A percentile compares a stretch with the other conserved stretches of the same genome.
Conservation (phyloP, 2,888 invertebrate genomes). For the Petrolisthes cinctipes region DNA sequence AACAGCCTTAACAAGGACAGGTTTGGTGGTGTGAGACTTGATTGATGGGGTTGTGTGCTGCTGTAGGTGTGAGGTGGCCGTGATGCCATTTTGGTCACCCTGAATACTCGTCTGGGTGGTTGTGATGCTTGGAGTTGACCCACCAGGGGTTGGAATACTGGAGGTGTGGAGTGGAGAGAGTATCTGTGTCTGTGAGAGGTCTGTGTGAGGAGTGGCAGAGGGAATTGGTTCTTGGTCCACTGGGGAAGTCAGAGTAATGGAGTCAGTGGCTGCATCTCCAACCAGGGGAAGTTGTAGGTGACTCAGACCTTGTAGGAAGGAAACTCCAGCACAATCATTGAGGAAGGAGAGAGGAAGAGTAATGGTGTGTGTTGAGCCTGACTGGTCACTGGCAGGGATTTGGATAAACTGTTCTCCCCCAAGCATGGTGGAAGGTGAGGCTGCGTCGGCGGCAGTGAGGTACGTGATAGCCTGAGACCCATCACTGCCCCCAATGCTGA, state of each 20-base stretch:
- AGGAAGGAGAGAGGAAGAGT: slow-evolving; percentile 60
- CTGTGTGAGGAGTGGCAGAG: slow-evolving; percentile 23
- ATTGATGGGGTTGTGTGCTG: background rate
- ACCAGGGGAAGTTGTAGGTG: slow-evolving; percentile 55
- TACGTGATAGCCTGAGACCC: slow-evolving; percentile 54
- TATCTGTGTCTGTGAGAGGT: slow-evolving; percentile 33
- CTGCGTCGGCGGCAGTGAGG: slow-evolving; percentile 48
- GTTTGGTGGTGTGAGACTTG: slow-evolving; percentile 25
- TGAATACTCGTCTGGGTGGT: slow-evolving; percentile 23
- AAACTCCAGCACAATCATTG: slow-evolving; percentile 55
- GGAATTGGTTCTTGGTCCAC: slow-evolving; percentile 37
- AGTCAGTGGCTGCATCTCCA: slow-evolving; percentile 41
- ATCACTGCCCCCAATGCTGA: slow-evolving; percentile 34
- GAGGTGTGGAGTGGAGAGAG: slow-evolving; percentile 37
- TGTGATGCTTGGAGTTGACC: background rate
- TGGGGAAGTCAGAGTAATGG: slow-evolving; percentile 46
- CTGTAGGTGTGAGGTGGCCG: slow-evolving; percentile 2
- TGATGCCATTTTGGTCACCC: slow-evolving; percentile 12
- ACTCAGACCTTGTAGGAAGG: slow-evolving; percentile 55
- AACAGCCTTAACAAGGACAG: slow-evolving; percentile 39
- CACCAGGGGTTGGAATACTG: slow-evolving; percentile 9
- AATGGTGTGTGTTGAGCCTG: slow-evolving; percentile 57
- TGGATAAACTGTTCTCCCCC: slow-evolving; percentile 57
- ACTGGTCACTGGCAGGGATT: slow-evolving; percentile 59
- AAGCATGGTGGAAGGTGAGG: slow-evolving; percentile 36